Conservation (phyloP, 1,140 invertebrate species). For the Achroia grisella region DNA sequence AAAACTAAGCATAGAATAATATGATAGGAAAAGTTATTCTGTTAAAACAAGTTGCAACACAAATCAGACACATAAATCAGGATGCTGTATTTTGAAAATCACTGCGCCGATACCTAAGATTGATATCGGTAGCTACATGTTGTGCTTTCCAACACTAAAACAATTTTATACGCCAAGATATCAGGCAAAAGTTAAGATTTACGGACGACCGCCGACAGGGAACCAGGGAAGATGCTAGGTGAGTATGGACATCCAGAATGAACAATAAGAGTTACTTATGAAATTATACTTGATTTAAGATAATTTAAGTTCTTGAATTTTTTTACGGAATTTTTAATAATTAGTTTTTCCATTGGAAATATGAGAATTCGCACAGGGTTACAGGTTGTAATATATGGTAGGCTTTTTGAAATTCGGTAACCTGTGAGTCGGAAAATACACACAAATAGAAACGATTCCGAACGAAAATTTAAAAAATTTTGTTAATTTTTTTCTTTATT, state of each 20-base stretch:
- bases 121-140: conserved; percentile 34
- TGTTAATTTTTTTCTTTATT: too few species aligned
- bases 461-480: too few species aligned
- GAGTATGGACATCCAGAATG: conserved; percentile 6
- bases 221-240: conserved; percentile 3
- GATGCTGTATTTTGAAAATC: conserved; percentile 39
- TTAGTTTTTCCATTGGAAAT: too few species aligned
- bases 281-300: too few species aligned
- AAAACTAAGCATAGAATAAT: background rate
- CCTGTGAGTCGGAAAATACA: too few species aligned
- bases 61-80: conserved; percentile 57
- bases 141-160: conserved; percentile 35
- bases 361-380: too few species aligned
- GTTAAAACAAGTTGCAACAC: conserved; percentile 6
- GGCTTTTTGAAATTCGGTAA: too few species aligned
- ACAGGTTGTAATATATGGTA: too few species aligned
- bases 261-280: background rate
- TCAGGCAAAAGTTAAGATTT: conserved; percentile 56
- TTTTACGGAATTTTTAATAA: too few species aligned
- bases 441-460: too few species aligned
- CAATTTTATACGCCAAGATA: conserved; percentile 50
- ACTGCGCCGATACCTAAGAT: conserved; percentile 30
- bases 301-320: too few species aligned
- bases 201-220: conserved; percentile 27
- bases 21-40: background rate